Percentiles rank a stretch among this genome's conserved stretches.
Evolutionary conservation across 1,140 invertebrate species (phyloP).

Genomic region (Delia radicum): DNA sequence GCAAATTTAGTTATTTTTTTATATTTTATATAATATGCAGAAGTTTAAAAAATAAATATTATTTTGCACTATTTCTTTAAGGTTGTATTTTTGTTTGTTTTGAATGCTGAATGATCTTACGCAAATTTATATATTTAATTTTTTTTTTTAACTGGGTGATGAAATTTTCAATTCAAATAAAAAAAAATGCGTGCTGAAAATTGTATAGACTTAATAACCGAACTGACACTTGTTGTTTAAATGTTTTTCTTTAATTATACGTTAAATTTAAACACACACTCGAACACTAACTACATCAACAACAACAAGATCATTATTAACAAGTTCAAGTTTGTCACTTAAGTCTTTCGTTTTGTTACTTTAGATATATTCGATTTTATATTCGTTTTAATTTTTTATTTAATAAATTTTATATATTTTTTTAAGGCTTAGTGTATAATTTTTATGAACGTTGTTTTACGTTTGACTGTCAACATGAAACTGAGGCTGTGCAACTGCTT

Average conservation of each 20-base stretch:
- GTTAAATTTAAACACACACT: not conserved
- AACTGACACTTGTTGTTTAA: not conserved
- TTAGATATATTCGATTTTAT: conserved; percentile 8
- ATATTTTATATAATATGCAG: not conserved
- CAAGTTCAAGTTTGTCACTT: conserved; percentile 53
- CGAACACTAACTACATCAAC: not conserved
- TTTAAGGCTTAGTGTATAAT: not conserved
- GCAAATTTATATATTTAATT: not conserved
- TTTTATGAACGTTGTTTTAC: conserved; percentile 36
- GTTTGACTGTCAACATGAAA: conserved; percentile 48
- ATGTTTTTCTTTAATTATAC: not conserved
- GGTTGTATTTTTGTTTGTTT: not conserved
- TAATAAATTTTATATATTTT: not conserved
- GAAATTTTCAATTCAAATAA: no score
- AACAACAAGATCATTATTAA: conserved; percentile 18
- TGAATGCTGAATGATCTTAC: not conserved
- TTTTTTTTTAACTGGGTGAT: not conserved
- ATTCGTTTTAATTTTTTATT: conserved; percentile 19
- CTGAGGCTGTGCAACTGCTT: conserved; percentile 46
- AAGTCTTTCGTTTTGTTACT: conserved; percentile 35
- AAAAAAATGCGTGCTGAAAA: no score
- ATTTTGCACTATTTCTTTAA: not conserved
- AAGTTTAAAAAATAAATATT: not conserved
- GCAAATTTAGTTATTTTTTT: not conserved
- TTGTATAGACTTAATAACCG: not conserved